These are phyloP conservation scores for Leptoclinus maculatus DNA, from an alignment of 2,797 vertebrate genomes.

Conservation along the genomic window DNA sequence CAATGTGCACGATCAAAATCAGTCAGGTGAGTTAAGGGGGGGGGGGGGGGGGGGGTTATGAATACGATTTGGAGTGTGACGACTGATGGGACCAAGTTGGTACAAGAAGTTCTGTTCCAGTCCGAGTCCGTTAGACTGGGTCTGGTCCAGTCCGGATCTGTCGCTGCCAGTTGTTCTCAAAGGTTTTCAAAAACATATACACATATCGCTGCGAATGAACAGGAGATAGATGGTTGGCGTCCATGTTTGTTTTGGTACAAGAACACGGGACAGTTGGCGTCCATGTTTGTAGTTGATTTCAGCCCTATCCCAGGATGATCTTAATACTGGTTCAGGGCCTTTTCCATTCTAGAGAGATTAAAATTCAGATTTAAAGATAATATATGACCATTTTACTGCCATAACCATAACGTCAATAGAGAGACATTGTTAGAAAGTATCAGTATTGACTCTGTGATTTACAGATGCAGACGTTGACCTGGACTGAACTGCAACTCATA, in stretches of 20 bases:
- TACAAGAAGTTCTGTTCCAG: no score
- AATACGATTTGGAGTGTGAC: background rate
- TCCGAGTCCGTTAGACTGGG: background rate
- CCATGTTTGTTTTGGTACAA: no score
- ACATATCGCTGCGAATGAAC: no score
- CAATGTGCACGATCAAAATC: conserved; percentile 81
- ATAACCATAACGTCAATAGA: background rate
- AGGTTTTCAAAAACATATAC: no score
- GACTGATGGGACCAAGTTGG: background rate
- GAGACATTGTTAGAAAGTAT: background rate
- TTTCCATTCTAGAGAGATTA: background rate
- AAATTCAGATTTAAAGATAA: background rate
- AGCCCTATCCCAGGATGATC: background rate
- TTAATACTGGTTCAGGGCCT: background rate
- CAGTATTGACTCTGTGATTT: background rate
- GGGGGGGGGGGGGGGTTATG: background rate
- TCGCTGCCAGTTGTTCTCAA: background rate
- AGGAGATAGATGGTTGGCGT: no score
- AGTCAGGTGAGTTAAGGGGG: conserved; percentile 85
- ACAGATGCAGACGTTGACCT: background rate
- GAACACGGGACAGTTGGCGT: no score
- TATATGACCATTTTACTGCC: background rate
- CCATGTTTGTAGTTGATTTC: background rate
- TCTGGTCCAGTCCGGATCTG: background rate
- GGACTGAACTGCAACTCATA: background rate